Base-by-base conservation (phyloP, 1,140 invertebrate species). In the Camponotus pennsylvanicus region DNA sequence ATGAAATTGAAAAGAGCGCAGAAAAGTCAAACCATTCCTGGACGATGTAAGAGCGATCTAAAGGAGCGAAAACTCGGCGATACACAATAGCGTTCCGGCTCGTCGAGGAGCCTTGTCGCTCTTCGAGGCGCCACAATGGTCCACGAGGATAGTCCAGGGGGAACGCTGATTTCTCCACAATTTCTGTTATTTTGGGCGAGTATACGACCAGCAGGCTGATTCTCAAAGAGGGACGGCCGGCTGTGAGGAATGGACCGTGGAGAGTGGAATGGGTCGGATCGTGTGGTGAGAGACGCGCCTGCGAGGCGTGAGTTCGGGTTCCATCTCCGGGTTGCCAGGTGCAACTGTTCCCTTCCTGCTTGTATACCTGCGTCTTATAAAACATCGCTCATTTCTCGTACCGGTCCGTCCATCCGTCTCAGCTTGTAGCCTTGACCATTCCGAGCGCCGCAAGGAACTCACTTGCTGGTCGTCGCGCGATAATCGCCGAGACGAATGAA, bases 231-330 rank as follows among this genome's bases (percentile, higher is more conserved):
- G 61, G 66, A 13, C 32, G n/a, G 59, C 49, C 87, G 88, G 40
- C 70, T 86, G 76, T 77, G 37, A 80, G 61, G 67, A 86, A 89
- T 86, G 63, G 83, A 86, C 69, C 82, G 42, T 59, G 40, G 86
- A 42, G 49, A 57, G 42, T 55, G 21, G 11, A 70, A 64, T 66
- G 63, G 55, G 52, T 55, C 42, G 73, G 34, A 40, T 32, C 13
- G 3, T n/a, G 52, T 11, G 49, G 27, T 40, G 37, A 80, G 59
- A 52, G 67, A 42, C 45, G 55, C 85, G 75, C 49, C 40, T 86
- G 40, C 75, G 45, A 89, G 88, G 88, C 88, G 88, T 89, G 88
- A 89, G 87, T 86, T 88, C 32, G 52, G 49, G 27, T 70, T 40
- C 85, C 49, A 70, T 61, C 63, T 37, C 21, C 11, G 42, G 37